Evolutionary conservation across 2,888 invertebrate species (phyloP), one percentile per base, ranked within the genome.

Genomic region (Mythimna albipuncta): DNA sequence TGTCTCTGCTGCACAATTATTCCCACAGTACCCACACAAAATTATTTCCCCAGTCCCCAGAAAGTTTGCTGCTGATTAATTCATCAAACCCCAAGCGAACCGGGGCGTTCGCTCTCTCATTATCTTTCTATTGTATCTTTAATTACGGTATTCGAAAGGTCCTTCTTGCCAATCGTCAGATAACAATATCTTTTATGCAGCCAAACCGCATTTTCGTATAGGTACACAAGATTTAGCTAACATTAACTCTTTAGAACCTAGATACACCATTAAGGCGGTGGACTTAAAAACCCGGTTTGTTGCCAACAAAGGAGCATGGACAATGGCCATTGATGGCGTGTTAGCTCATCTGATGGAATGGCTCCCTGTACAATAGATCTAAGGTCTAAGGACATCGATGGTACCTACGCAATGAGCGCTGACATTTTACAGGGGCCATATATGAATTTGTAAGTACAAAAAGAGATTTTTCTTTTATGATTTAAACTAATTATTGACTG

Each of bases 311-410:
- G 54, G 44, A 69, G 21, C 13, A 32, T 21, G 38, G 54, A 68
- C 52, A 61, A 77, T 35, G 35, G 19, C n/a, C n/a, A 32, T 50
- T n/a, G 55, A 47, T 75, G 38, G 47, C 10, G 57, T 44, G 21
- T 73, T 41, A 35, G 32, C 38, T 77, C 38, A 61, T 59, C 77
- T 55, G n/a, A 77, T 54, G 13, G 44, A 47, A 61, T 41, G 19
- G 32, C 32, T 32, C 52, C 19, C 11, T 19, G 19, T 19, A 21
- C 21, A 77, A 47, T 21, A 69, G 26, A 64, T 58, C 63, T 41
- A 13, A 47, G 13, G 47, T 19, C 16, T 47, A 1, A 44, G 38
- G 11, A 54, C 16, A 19, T 38, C 1, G n/a, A 59, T 38, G 68
- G 6, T 5, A 26, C 26, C 26, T 26, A 32, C 16, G 16, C 59